Base-by-base conservation (phyloP, 2,797 vertebrate genomes). In the Acanthurus lineatus region DNA sequence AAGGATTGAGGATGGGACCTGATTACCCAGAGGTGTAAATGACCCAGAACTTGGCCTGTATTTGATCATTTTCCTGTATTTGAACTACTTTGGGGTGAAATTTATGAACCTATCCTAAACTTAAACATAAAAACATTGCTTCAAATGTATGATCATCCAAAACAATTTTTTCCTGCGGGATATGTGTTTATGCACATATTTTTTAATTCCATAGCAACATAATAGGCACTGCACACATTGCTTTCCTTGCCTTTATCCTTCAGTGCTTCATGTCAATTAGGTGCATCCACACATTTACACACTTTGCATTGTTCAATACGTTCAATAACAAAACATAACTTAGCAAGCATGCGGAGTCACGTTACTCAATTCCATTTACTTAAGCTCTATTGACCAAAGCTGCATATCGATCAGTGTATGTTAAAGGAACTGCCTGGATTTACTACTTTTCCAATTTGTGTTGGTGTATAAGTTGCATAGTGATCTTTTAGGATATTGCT, bases 311-410 rank as follows among this genome's bases (percentile, higher is more conserved):
- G 64, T 45, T 84, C 82, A 71, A 47, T 76, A 45, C 14, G 3
- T 49, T 83, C 71, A 67, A 79, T 83, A 71, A 60, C 42, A 52
- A 58, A 84, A 84, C 68, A 53, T 12, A 75, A 49, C 65, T 62
- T 69, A 19, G 53, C 16, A 19, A 52, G 61, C 64, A 45, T 51
- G 48, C 59, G n/a, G n/a, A 70, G 76, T 79, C 85, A 84, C 17
- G 17, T 17, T 72, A 52, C 9, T 81, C 86, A 69, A 62, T 77
- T n/a, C 2, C 32, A 54, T 76, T 82, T 61, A 69, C 35, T 6
- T 51, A 64, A 65, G 78, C 59, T 64, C 15, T 69, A 76, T 73
- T 52, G 73, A 79, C 69, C 17, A 44, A 58, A 68, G 4, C 53
- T n/a, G 9, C 14, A 3, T 61, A 69, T 52, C 68, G 69, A 72